Conservation (phyloP, 1,140 invertebrate species). For the Aphelenchoides fujianensis region DNA sequence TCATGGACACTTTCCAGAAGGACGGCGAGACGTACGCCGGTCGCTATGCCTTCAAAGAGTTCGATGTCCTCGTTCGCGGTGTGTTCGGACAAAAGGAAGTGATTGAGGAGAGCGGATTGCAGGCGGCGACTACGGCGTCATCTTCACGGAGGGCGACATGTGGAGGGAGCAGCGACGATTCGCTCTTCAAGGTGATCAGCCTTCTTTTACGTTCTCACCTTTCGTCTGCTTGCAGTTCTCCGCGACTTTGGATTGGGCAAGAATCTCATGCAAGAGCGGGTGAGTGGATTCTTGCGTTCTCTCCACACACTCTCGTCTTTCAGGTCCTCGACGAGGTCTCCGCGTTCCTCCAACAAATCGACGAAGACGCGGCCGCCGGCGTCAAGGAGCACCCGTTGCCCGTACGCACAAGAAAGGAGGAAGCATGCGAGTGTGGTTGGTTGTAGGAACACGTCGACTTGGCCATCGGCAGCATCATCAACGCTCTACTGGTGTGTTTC, state of each 20-base stretch:
- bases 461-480: slow-evolving; percentile 22
- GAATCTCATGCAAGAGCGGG: slow-evolving; percentile 40
- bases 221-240: neutral
- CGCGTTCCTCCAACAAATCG: neutral
- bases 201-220: neutral
- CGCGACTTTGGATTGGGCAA: slow-evolving; percentile 40
- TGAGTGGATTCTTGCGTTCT: neutral
- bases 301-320: neutral
- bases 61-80: neutral
- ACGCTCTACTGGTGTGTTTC: no score
- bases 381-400: neutral
- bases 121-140: slow-evolving; percentile 10
- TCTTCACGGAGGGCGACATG: slow-evolving; percentile 24
- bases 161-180: slow-evolving; percentile 43
- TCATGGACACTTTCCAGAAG: slow-evolving; percentile 31
- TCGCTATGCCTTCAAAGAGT: neutral
- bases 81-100: neutral
- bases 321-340: neutral
- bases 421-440: no score
- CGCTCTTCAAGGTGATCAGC: slow-evolving; percentile 39
- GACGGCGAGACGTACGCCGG: slow-evolving; percentile 29
- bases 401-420: no score
- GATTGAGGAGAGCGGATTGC: neutral
- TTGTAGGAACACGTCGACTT: slow-evolving; percentile 16
- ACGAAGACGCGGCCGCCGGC: neutral